Conservation (phyloP, 92 coral and sea anemone species). For the Umimayanthus chanpuru region DNA sequence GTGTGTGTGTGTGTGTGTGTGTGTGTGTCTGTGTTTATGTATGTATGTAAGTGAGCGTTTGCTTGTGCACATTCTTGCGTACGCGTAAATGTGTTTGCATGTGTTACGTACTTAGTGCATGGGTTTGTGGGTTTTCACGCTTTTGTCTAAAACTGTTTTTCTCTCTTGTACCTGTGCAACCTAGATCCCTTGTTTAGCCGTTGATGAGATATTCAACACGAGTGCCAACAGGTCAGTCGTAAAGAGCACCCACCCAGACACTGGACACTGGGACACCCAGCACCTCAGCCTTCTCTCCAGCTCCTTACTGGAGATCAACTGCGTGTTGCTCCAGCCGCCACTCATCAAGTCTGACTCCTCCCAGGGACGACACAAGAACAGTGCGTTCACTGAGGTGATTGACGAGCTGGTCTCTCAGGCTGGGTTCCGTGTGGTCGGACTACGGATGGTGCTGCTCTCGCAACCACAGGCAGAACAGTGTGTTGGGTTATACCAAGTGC, state of each 20-base stretch:
- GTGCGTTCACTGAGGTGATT: constrained; percentile 82
- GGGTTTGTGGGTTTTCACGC: neutral
- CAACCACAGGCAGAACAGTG: constrained; percentile 82
- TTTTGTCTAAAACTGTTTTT: neutral
- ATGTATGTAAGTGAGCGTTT: no score
- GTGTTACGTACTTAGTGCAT: no score
- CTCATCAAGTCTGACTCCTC: constrained; percentile 52
- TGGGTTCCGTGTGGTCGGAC: constrained; percentile 81
- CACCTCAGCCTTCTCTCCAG: constrained; percentile 59
- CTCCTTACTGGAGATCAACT: constrained; percentile 89
- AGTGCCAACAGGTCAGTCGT: constrained; percentile 57
- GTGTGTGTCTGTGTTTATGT: neutral
- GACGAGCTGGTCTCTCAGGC: constrained; percentile 71
- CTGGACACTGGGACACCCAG: constrained; percentile 32
- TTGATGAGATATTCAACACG: constrained; percentile 76
- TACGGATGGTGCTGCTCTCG: constrained; percentile 79
- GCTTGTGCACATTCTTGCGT: no score
- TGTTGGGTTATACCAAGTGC: constrained; percentile 63
- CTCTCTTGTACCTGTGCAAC: neutral
- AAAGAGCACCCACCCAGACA: constrained; percentile 44
- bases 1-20: neutral
- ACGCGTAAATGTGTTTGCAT: no score
- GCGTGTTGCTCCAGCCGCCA: constrained; percentile 79
- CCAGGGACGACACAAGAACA: constrained; percentile 47
- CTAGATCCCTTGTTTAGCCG: constrained; percentile 84